Percentiles rank a stretch among this genome's conserved stretches.
These are phyloP conservation scores for Apotomis betuletana DNA, from an alignment of 2,888 invertebrate genomes.

Conservation along the genomic window DNA sequence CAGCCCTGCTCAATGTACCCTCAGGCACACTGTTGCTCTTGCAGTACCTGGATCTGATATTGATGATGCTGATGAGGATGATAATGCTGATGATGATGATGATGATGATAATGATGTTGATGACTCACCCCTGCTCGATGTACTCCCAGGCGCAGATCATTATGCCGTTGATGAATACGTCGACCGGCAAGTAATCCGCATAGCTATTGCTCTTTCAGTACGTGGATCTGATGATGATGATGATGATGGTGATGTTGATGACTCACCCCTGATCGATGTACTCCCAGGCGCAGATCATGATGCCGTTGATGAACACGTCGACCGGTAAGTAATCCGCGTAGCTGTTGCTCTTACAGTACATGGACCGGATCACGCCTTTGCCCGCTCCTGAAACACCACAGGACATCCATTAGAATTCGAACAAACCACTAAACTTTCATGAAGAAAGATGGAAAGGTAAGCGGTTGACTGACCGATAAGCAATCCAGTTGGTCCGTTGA, in stretches of 20 bases:
- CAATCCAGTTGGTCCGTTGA: conserved; percentile 95
- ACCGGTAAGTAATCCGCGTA: conserved; percentile 93
- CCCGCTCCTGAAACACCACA: conserved; percentile 84
- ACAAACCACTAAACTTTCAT: too few species aligned
- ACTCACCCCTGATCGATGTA: conserved; percentile 82
- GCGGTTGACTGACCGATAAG: conserved; percentile 76
- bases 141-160: conserved; percentile 87
- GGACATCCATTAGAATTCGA: too few species aligned
- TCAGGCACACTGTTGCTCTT: conserved; percentile 87
- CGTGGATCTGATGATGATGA: conserved; percentile 82
- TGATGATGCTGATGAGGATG: conserved; percentile 79
- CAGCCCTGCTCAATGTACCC: conserved; percentile 85
- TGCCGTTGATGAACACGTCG: conserved; percentile 91
- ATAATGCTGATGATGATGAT: conserved; percentile 77
- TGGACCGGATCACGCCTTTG: conserved; percentile 94
- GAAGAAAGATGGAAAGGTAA: too few species aligned
- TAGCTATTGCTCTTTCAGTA: conserved; percentile 90
- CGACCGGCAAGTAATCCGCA: conserved; percentile 92
- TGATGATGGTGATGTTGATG: not conserved
- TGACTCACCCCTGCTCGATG: conserved; percentile 84
- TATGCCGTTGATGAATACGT: conserved; percentile 91
- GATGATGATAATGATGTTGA: conserved; percentile 87
- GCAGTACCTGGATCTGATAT: conserved; percentile 88
- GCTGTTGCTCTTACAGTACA: conserved; percentile 91
- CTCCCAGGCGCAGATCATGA: conserved; percentile 87